Base-by-base conservation (phyloP, 1,140 invertebrate species). In the Glomeris maerens region DNA sequence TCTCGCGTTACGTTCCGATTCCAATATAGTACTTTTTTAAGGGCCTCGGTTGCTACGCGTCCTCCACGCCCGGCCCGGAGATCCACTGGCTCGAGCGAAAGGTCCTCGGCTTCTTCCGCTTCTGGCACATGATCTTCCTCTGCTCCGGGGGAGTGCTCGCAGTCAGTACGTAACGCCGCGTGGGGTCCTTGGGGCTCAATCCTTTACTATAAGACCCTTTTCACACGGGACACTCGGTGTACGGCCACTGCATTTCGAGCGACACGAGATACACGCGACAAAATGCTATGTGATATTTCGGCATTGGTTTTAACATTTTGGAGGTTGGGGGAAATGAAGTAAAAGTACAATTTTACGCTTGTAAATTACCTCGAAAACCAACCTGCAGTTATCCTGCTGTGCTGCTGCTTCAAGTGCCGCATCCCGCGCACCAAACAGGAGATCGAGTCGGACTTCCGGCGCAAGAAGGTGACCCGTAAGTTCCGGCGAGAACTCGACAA, bases 371-470 rank as follows among this genome's bases (percentile, higher is more conserved):
- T 10, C 4, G 23, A 47, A 13, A 46, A 4, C n/a, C 4, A 4
- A 44, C 5, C 27, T 41, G 17, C 64, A 58, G 65, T 82, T 42
- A 78, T 91, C 49, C 76, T 84, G 54, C 62, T 90, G 42, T 91
- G 86, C 60, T 91, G 87, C 60, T 88, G 87, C 58, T 74, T 87
- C 44, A 78, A 81, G 49, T 86, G 89, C 61, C 76, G 88, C 26
- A 81, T 93, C 56, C 88, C 88, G 1, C 73, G 87, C 23, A 92
- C 87, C 0, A 92, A 91, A 62, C 87, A 92, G 66, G 85, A 92
- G 65, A 92, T 93, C 45, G 86, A 92, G 64, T 86, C 84, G 0
- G 84, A 93, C 67, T 88, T 84, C 65, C 76, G 84, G 54, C 71
- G 88, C 2, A 80, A 84, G 57, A 81, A 81, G 63, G 78, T 93